These are phyloP conservation scores for Grapholita molesta DNA, from an alignment of 1,140 invertebrate genomes.

Conservation along the genomic window DNA sequence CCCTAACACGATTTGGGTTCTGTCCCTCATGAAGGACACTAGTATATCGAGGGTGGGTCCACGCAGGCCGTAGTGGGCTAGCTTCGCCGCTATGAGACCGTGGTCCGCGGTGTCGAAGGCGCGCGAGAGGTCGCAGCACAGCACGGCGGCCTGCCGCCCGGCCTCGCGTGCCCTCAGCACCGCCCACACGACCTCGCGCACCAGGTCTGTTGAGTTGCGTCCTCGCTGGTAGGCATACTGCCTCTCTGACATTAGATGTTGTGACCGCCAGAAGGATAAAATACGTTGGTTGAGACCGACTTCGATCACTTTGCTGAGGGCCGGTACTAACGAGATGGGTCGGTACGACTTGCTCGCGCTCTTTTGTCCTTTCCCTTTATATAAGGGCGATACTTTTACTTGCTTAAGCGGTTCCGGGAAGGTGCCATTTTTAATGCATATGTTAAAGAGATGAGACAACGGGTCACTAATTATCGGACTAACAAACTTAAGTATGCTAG, in stretches of 20 bases:
- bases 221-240: constrained; percentile 12
- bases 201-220: not conserved
- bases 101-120: too few relatives aligned
- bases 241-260: not conserved
- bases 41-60: not conserved
- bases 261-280: too few relatives aligned
- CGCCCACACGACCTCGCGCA: not conserved
- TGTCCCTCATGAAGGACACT: not conserved
- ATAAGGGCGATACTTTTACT: too few relatives aligned
- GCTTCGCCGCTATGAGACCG: not conserved
- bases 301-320: too few relatives aligned
- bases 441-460: too few relatives aligned
- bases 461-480: too few relatives aligned
- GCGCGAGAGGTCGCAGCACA: constrained; percentile 12
- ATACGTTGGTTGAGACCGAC: too few relatives aligned
- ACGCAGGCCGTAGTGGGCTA: not conserved
- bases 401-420: not conserved
- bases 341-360: too few relatives aligned
- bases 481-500: too few relatives aligned
- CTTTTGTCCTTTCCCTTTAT: too few relatives aligned
- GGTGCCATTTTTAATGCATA: too few relatives aligned
- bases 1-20: not conserved
- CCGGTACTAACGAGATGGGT: too few relatives aligned
- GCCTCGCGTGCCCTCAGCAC: constrained; percentile 9
- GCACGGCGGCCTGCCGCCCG: not conserved